These are phyloP conservation scores for Norana najaformis DNA, from an alignment of 2,888 invertebrate species.

Conservation along the genomic window DNA sequence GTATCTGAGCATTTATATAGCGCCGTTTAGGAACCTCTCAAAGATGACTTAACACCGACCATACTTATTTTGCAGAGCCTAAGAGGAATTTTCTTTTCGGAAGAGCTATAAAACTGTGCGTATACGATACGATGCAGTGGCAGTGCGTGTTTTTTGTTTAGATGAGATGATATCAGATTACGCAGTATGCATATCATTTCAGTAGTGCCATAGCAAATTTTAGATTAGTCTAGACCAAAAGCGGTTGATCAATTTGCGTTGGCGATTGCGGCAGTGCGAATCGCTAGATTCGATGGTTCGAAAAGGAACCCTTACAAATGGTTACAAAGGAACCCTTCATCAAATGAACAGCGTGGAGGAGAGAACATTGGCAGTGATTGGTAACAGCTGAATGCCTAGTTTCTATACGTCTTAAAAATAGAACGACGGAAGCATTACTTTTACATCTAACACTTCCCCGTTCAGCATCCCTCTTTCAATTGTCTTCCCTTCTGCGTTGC, in stretches of 20 bases:
- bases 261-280: background rate
- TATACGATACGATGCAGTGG: conserved; percentile 9
- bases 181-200: too few relatives aligned
- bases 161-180: background rate
- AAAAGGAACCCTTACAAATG: background rate
- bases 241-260: background rate
- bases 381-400: background rate
- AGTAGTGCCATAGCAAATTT: background rate
- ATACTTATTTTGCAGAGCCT: background rate
- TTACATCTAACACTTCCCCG: background rate
- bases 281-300: background rate
- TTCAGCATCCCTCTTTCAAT: background rate
- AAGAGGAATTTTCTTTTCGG: background rate
- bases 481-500: background rate
- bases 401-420: background rate
- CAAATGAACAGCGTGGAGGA: background rate
- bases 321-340: background rate
- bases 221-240: background rate
- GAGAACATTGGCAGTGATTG: background rate
- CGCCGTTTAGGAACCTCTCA: background rate
- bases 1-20: background rate
- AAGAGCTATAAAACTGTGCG: background rate
- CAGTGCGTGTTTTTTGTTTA: too few relatives aligned
- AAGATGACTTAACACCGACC: background rate
- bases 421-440: background rate